Conservation (phyloP, 37 sponge, comb jelly and placozoan species). For the Agelas oroides region DNA sequence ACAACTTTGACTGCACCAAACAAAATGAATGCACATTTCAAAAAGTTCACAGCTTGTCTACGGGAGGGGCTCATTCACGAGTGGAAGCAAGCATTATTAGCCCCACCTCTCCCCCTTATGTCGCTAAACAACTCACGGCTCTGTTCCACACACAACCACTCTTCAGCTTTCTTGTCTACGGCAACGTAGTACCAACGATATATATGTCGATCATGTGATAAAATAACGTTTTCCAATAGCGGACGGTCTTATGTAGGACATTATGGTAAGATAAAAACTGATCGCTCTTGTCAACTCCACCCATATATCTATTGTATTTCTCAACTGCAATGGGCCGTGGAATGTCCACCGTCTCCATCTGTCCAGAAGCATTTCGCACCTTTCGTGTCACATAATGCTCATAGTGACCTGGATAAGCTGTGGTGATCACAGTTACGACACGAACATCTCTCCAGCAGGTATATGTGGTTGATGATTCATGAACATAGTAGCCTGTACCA, state of each 20-base stretch:
- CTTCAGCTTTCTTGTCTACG: too few species aligned
- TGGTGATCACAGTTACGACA: constrained; percentile 47
- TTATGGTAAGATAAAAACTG: constrained; percentile 36
- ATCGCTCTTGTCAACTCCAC: constrained; percentile 59
- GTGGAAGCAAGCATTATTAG: too few species aligned
- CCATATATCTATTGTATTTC: constrained; percentile 57
- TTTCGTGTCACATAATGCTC: constrained; percentile 5
- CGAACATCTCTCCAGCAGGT: constrained; percentile 36
- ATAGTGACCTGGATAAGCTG: constrained; percentile 42
- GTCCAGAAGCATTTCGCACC: neutral
- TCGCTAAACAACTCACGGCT: too few species aligned
- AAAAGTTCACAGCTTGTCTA: too few species aligned
- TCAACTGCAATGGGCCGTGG: constrained; percentile 34
- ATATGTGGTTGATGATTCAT: constrained; percentile 21
- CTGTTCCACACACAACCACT: too few species aligned
- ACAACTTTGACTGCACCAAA: too few species aligned
- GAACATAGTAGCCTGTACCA: constrained; percentile 46
- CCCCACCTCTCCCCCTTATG: too few species aligned
- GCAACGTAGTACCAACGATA: constrained; percentile 52
- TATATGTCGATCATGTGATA: constrained; percentile 57
- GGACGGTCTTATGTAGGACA: constrained; percentile 22
- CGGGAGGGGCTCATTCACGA: too few species aligned
- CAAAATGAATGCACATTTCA: too few species aligned
- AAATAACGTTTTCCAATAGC: constrained; percentile 65
- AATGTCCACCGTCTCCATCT: constrained; percentile 12